Evolutionary conservation across 2,113 vertebrate species (phyloP).

Genomic region (Nesospiza acunhae): DNA sequence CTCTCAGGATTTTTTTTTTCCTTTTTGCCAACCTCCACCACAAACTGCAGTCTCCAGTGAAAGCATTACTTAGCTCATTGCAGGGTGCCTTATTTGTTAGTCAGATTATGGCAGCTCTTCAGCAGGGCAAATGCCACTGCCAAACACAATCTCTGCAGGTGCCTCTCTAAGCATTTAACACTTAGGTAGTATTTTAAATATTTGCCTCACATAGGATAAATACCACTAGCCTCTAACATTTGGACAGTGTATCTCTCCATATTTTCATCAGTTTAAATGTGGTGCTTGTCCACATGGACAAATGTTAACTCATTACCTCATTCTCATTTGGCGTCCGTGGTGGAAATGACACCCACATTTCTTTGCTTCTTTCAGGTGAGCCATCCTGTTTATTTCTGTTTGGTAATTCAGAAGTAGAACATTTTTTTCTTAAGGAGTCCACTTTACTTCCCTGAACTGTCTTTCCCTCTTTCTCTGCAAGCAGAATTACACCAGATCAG

Average conservation of each 20-base stretch:
- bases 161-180: background rate
- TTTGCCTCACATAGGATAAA: slow-evolving; percentile 7
- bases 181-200: slow-evolving; percentile 28
- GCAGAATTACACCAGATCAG: background rate
- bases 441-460: background rate
- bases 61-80: background rate
- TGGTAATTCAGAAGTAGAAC: background rate
- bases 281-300: background rate
- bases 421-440: background rate
- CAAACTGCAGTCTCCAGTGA: background rate
- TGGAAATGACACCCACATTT: background rate
- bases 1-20: background rate
- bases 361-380: background rate
- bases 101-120: slow-evolving; percentile 7
- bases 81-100: background rate
- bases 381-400: background rate
- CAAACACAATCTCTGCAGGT: background rate
- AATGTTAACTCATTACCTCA: slow-evolving; percentile 49
- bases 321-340: slow-evolving; percentile 15
- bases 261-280: background rate
- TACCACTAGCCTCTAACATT: slow-evolving; percentile 22
- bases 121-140: slow-evolving; percentile 27
- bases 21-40: background rate
- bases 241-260: background rate
- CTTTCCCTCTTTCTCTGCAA: slow-evolving; percentile 61